Conservation (phyloP, 2,113 vertebrate genomes). For the Carassius auratus region DNA sequence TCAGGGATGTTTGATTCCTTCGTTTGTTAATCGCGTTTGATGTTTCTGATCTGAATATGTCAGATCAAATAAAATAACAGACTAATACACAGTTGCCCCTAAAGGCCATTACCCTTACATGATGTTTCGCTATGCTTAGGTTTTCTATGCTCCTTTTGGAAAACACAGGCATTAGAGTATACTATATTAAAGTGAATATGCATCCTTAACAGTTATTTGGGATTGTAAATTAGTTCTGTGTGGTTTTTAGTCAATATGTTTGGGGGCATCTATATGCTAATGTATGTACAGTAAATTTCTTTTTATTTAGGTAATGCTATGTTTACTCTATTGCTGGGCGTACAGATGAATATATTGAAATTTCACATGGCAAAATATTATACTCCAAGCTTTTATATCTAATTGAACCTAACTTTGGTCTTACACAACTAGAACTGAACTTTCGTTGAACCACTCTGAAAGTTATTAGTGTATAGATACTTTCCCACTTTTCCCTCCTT, state of each 20-base stretch:
- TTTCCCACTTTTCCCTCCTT: not conserved
- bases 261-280: not conserved
- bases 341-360: not conserved
- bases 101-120: conserved; percentile 14
- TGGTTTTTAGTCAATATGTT: not conserved
- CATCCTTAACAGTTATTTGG: not conserved
- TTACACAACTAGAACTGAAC: not conserved
- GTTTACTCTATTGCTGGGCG: not conserved
- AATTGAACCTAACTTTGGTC: not conserved
- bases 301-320: not conserved
- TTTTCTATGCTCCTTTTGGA: not conserved
- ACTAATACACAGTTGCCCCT: conserved; percentile 13
- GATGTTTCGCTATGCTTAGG: not conserved
- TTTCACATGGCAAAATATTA: not conserved
- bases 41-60: conserved; percentile 38
- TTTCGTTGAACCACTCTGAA: not conserved
- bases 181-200: not conserved
- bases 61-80: not conserved
- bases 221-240: not conserved
- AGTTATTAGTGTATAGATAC: not conserved
- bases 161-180: not conserved
- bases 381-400: not conserved
- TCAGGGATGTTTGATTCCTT: not conserved
- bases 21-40: conserved; percentile 10
- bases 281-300: not conserved